Percentiles rank a stretch among this genome's conserved stretches.
phyloP scores from a whole-genome alignment of 2,113 vertebrate species.

The Australoheros scitulus region DNA sequence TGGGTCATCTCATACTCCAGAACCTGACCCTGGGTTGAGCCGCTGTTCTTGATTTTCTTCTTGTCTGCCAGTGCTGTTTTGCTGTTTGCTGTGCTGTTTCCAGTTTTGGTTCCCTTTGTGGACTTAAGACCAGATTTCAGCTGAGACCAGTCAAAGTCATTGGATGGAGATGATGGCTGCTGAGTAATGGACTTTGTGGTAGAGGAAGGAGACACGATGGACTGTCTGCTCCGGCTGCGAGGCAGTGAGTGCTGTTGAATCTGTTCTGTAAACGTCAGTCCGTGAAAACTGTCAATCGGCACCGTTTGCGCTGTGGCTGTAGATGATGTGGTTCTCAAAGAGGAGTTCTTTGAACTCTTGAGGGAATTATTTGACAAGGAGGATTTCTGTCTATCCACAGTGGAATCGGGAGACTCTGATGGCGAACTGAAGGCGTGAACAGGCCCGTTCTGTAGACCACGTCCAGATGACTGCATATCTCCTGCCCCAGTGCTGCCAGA shows the following conservation, averaged over 20 bases:
- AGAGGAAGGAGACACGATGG: slow-evolving; percentile 92
- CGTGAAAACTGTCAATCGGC: slow-evolving; percentile 95
- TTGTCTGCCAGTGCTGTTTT: slow-evolving; percentile 88
- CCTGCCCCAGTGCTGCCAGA: slow-evolving; percentile 94
- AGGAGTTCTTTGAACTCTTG: slow-evolving; percentile 97
- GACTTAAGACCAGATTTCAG: slow-evolving; percentile 90
- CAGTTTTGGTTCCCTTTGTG: slow-evolving; percentile 85
- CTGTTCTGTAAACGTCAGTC: slow-evolving; percentile 92
- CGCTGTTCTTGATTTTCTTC: slow-evolving; percentile 85
- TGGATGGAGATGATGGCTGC: slow-evolving; percentile 88
- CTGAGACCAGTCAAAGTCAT: slow-evolving; percentile 95
- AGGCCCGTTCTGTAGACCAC: slow-evolving; percentile 88
- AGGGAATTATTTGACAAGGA: slow-evolving; percentile 95
- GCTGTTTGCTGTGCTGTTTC: slow-evolving; percentile 81
- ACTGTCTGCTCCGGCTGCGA: slow-evolving; percentile 94
- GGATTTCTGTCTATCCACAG: slow-evolving; percentile 93
- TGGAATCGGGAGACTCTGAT: slow-evolving; percentile 95
- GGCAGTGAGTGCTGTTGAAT: slow-evolving; percentile 97
- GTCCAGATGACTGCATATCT: slow-evolving; percentile 85
- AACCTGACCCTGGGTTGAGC: slow-evolving; percentile 87
- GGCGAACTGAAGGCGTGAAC: slow-evolving; percentile 96
- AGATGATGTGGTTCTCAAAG: slow-evolving; percentile 93
- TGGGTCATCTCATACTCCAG: slow-evolving; percentile 98
- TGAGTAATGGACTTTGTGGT: slow-evolving; percentile 89
- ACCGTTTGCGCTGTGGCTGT: slow-evolving; percentile 96